Evolutionary conservation across 2,113 vertebrate species (phyloP).

Genomic region (Arvicanthis niloticus): DNA sequence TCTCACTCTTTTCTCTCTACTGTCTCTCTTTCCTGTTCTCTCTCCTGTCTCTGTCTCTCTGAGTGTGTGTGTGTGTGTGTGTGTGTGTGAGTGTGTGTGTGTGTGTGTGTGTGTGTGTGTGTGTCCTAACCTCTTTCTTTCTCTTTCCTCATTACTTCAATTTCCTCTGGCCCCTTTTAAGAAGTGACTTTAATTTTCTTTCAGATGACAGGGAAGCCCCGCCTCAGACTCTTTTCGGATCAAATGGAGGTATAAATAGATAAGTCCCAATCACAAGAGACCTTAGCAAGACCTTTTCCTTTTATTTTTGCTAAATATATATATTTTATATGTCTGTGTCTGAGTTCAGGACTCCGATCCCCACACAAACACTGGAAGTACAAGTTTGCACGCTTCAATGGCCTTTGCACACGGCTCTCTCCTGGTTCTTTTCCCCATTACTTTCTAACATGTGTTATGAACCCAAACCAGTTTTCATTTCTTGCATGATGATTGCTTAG

Average conservation of each 20-base stretch:
- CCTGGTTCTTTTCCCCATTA: accelerated
- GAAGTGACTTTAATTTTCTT: constrained; percentile 75
- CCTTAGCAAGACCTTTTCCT: constrained; percentile 45
- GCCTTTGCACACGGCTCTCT: accelerated
- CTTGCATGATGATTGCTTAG: not conserved
- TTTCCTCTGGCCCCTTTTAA: constrained; percentile 65
- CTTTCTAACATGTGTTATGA: not conserved
- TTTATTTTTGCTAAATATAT: constrained; percentile 29
- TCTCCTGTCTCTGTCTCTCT: no score
- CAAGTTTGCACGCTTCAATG: accelerated
- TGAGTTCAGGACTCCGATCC: not conserved
- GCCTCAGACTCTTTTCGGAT: constrained; percentile 58
- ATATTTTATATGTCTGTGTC: accelerated
- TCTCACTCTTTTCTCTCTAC: no score
- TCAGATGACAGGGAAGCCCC: constrained; percentile 61
- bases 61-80: no score
- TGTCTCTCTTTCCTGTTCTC: no score
- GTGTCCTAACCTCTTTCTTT: not conserved
- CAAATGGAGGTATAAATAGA: constrained; percentile 73
- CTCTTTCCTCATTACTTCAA: constrained; percentile 60
- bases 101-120: not conserved
- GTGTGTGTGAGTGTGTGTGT: no score
- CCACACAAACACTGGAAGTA: accelerated
- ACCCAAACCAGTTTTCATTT: not conserved
- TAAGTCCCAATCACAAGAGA: constrained; percentile 53